Base-by-base conservation (phyloP, 30 jellyfish, hydroid and myxozoan genomes). In the Nemopilema nomurai region DNA sequence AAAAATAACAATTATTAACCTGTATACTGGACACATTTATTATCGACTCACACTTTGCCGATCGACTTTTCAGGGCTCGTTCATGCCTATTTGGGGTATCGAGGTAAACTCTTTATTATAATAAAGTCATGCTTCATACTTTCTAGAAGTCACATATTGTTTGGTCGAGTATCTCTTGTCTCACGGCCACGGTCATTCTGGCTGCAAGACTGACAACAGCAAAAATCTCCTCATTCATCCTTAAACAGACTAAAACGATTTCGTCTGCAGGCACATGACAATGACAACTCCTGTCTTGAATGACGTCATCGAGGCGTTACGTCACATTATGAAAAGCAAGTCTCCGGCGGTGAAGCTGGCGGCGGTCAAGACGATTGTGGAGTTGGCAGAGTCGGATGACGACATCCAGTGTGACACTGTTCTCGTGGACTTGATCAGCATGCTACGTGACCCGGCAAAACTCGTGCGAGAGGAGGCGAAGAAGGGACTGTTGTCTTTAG, bases 321-420 rank as follows among this genome's bases (percentile, higher is more conserved):
- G 76, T 22, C 51, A 62, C 17, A 27, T 72, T 1, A 27, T 73
- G 51, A 72, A 30, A 17, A 25, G 81, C 64, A 66, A 83, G 23
- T 29, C 28, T 1, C 85, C 86, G 18, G 92, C 74, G 16, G 65
- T 73, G 32, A 83, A 62, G 64, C 73, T 23, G 28, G 85, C 80
- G 6, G 92, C 92, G 6, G 79, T 83, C 76, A 77, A 86, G 76
- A 77, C 90, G 4, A 63, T 74, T 50, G 57, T 86, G 24, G 84
- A 77, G 24, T n/a, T 86, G 1, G 94, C 82, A 27, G 57, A 31
- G 26, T 28, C 18, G 20, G 17, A n/a, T 8, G 28, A 33, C 70
- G 41, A 73, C 26, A n/a, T n/a, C 13, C 57, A 41, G 13, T 41
- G 57, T 67, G 89, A 85, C 0, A 33, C 73, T 9, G 84, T 74